These are phyloP conservation scores for Seriola rivoliana DNA, from an alignment of 2,113 vertebrate genomes.

Conservation along the genomic window DNA sequence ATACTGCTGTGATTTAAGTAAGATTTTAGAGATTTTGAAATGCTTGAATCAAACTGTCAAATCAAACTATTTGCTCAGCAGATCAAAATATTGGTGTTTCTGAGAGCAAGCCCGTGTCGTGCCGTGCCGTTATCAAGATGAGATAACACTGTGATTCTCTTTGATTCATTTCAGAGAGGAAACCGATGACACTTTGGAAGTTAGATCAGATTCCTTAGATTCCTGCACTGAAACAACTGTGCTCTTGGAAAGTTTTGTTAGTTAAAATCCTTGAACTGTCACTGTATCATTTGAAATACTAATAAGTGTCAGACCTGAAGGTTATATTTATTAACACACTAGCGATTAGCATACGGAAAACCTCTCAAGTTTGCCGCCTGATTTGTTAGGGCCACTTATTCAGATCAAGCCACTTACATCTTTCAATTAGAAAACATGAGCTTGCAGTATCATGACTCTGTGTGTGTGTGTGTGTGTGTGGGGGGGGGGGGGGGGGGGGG, in stretches of 20 bases:
- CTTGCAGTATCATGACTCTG: background rate
- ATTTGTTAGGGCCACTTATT: conserved; percentile 41
- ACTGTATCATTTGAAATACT: background rate
- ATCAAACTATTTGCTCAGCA: background rate
- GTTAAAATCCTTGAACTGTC: too few species aligned
- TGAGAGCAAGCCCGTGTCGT: background rate
- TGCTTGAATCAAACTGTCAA: background rate
- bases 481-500: background rate
- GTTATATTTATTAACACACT: conserved; percentile 21
- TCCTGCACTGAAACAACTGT: background rate
- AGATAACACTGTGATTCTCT: background rate
- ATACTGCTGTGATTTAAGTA: background rate
- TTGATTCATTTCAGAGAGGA: background rate
- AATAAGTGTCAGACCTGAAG: conserved; percentile 3
- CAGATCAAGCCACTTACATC: conserved; percentile 19
- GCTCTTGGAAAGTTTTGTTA: background rate
- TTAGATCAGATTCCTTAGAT: background rate
- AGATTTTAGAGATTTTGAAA: background rate
- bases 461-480: conserved; percentile 2
- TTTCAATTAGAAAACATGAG: conserved; percentile 36
- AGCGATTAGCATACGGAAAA: conserved; percentile 34
- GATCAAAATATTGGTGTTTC: conserved; percentile 11
- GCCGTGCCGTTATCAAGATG: conserved; percentile 20
- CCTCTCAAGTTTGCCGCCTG: conserved; percentile 11
- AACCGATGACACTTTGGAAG: conserved; percentile 2